Evolutionary conservation across 1,140 invertebrate genomes (phyloP), one percentile per base, ranked within the genome.

Genomic region (Drosophila athabasca): DNA sequence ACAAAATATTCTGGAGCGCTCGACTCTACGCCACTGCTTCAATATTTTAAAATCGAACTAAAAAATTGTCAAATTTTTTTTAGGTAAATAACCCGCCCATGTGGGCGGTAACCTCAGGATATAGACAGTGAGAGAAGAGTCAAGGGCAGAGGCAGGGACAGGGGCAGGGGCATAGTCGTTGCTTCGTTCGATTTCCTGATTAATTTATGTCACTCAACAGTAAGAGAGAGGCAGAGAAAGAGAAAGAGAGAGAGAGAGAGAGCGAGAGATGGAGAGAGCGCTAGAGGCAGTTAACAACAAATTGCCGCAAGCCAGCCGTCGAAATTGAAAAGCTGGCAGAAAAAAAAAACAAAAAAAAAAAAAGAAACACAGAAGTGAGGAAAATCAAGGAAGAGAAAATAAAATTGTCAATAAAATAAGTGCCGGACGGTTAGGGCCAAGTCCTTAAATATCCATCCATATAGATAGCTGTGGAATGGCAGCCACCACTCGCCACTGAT

Each of bases 371-470:
- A 17, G 22, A 22, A 29, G n/a, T 39, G 61, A 26, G 49, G 22
- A 29, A 35, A 29, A 49, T 22, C 31, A 53, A 46, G 39, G 31
- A 55, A 62, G 55, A 68, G 54, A 65, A 59, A 76, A 59, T 80
- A 74, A 85, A 82, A 88, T 78, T 82, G 82, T 87, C 82, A 88
- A 87, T 87, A 88, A 88, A 88, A 87, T 87, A 82, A 85, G 78
- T 67, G 78, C 66, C 62, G 72, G 64, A 69, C 58, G 62, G 50
- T 43, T 59, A 26, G 62, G n/a, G 17, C 17, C 54, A 51, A 60
- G 26, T 50, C 15, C 69, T 39, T 39, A 55, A 55, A 62, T 43
- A 50, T 15, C 67, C 66, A 41, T 69, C 49, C 51, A 65, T 50
- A 19, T 4, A 19, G 17, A 19, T 4, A 19, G 24, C 9, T 26